phyloP scores from a whole-genome alignment of 2,113 vertebrate species.

The Morone saxatilis region DNA sequence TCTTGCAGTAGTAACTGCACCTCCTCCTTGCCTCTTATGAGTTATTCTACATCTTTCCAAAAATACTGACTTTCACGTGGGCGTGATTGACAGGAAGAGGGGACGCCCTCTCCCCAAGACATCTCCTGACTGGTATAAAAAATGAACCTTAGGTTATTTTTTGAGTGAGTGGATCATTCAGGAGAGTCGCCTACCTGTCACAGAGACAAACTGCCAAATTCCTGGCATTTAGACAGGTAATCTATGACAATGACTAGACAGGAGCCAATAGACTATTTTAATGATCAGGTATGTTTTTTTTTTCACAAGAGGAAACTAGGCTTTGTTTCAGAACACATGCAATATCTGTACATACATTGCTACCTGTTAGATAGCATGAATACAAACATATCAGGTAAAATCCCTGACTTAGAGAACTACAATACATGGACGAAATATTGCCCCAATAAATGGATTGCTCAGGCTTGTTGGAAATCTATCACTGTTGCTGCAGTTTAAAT shows the following conservation, averaged over 20 bases:
- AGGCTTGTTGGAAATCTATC: background rate
- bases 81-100: constrained; percentile 29
- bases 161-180: constrained; percentile 14
- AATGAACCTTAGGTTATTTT: constrained; percentile 35
- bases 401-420: background rate
- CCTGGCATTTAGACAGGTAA: background rate
- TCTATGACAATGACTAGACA: background rate
- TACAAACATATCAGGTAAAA: background rate
- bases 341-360: background rate
- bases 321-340: background rate
- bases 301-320: background rate
- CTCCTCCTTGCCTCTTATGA: background rate
- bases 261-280: background rate
- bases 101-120: constrained; percentile 13
- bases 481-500: background rate
- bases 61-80: constrained; percentile 28
- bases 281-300: background rate
- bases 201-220: background rate
- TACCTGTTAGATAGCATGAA: background rate
- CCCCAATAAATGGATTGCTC: background rate
- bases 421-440: background rate
- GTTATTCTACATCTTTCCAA: constrained; percentile 20
- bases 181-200: constrained; percentile 1
- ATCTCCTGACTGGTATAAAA: constrained; percentile 13
- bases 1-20: background rate